Evolutionary conservation across 2,888 invertebrate species (phyloP), one percentile per base, ranked within the genome.

Genomic region (Ephialtes manifestator): DNA sequence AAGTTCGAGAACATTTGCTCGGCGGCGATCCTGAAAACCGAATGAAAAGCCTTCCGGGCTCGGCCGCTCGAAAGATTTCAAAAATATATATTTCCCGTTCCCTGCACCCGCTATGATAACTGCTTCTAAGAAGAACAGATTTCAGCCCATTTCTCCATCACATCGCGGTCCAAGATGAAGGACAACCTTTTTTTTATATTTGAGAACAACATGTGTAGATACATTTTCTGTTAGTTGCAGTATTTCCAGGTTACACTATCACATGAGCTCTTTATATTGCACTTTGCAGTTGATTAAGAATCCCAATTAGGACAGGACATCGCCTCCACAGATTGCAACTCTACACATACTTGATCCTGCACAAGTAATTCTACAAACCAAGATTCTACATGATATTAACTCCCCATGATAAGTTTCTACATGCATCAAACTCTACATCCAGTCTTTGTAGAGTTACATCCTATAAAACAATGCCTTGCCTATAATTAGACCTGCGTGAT

Each of bases 31-130:
- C 76, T 67, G 67, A 77, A 77, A 77, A 65, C 53, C 43, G 35
- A 55, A 67, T 77, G 67, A 67, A 77, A 77, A 67, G 55, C 20
- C n/a, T 65, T 76, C 65, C 53, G 65, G 76, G 51, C 53, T 76
- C 53, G 51, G 24, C 13, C 24, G 63, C 63, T 48, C 51, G 63
- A 67, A 53, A 77, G 55, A 65, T 55, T 67, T 77, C 15, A 10
- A 77, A 77, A 77, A 77, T 71, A 53, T 71, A 71, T 71, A 55
- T 51, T 63, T 39, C 35, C 18, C 35, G 18, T 63, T 13, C 18
- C 63, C 15, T 4, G 2, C 18, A n/a, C 63, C 35, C 39, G 63
- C 7, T 31, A 18, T 18, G 11, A 5, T 35, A 24, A 31, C 31
- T 31, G 10, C 35, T 10, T 39, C 2, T 7, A 15, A 63, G 63